Conservation (phyloP, 2,888 invertebrate species). For the Hypsopygia costalis region DNA sequence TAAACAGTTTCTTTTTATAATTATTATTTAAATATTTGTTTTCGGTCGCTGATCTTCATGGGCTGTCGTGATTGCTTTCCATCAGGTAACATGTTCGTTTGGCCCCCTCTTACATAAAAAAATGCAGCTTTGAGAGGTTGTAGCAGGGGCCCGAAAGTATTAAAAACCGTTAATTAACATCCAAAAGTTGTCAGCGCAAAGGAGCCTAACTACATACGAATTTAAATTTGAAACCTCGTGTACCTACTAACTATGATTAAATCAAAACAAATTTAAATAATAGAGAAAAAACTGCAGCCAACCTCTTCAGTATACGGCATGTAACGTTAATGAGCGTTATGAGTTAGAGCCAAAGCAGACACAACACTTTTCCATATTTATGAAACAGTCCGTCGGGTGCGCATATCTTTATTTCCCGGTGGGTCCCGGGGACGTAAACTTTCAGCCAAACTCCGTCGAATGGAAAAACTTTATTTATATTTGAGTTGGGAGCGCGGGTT, state of each 20-base stretch:
- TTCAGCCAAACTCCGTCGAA: constrained; percentile 53
- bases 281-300: neutral
- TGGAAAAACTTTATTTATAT: constrained; percentile 75
- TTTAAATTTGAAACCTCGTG: neutral
- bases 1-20: too few relatives aligned
- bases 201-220: neutral
- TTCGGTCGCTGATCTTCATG: too few relatives aligned
- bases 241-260: too few relatives aligned
- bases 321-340: constrained; percentile 22
- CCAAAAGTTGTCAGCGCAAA: neutral
- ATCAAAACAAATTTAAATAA: neutral
- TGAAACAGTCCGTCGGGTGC: constrained; percentile 34
- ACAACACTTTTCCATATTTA: constrained; percentile 40
- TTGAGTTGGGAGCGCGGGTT: constrained; percentile 60
- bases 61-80: too few relatives aligned
- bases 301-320: constrained; percentile 7
- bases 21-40: too few relatives aligned
- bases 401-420: constrained; percentile 65
- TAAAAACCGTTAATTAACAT: neutral
- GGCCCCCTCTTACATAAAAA: too few relatives aligned
- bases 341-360: constrained; percentile 17
- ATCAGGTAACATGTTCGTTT: too few relatives aligned
- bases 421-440: constrained; percentile 56
- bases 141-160: too few relatives aligned
- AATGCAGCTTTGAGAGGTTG: too few relatives aligned